These are phyloP conservation scores for Dicrostonyx torquatus DNA, from an alignment of 2,797 vertebrate genomes.

Conservation along the genomic window DNA sequence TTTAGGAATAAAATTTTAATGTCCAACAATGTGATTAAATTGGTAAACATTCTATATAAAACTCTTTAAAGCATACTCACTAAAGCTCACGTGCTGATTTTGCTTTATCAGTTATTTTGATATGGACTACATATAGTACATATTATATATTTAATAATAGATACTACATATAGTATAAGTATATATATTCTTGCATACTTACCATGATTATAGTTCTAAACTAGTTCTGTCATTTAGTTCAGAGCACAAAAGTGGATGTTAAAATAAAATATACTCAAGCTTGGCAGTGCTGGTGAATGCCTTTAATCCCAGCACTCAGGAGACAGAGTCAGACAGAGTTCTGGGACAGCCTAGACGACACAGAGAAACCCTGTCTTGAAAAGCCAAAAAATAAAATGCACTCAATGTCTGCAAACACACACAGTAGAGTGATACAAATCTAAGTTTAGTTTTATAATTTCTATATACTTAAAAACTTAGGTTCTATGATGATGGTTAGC, in stretches of 20 bases:
- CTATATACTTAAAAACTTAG: neutral
- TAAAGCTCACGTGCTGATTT: neutral
- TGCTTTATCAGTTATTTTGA: conserved; percentile 51
- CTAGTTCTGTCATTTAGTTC: conserved; percentile 18
- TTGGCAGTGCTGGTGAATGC: neutral
- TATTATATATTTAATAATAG: neutral
- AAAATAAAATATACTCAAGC: neutral
- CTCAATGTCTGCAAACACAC: conserved; percentile 20
- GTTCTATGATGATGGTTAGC: no score
- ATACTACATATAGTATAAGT: neutral
- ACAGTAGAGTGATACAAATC: neutral
- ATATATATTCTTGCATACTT: neutral
- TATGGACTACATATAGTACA: neutral
- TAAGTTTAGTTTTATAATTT: neutral
- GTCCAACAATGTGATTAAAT: conserved; percentile 64
- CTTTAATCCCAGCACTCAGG: neutral
- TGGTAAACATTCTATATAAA: conserved; percentile 72
- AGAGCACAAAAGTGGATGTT: conserved; percentile 51
- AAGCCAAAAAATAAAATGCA: neutral
- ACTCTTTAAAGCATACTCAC: conserved; percentile 65
- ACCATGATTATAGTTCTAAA: neutral
- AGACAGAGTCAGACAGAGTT: neutral
- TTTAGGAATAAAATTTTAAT: conserved; percentile 65
- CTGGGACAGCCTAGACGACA: neutral
- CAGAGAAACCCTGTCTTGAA: neutral